phyloP scores from a whole-genome alignment of 2,888 invertebrate species.

The Selenia dentaria region DNA sequence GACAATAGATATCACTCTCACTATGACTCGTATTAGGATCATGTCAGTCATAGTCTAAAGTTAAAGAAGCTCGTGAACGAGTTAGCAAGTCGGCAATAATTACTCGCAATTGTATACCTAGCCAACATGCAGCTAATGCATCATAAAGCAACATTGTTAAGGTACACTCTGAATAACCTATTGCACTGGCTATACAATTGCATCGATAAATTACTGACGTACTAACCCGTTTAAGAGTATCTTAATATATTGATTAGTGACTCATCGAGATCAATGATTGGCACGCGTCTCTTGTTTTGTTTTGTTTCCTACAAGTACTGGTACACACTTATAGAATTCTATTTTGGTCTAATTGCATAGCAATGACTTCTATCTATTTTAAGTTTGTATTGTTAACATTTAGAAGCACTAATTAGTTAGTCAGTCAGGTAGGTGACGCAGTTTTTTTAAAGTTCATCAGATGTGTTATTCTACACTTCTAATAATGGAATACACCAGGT shows the following conservation, averaged over 20 bases:
- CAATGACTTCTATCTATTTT: conserved; percentile 9
- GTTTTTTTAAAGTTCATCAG: neutral
- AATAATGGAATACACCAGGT: neutral
- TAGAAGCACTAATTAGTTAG: neutral
- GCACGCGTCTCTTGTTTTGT: conserved; percentile 6
- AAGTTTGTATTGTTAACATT: neutral
- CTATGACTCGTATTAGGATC: too few relatives aligned
- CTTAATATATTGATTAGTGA: conserved; percentile 5
- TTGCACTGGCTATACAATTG: too few relatives aligned
- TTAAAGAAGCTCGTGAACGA: too few relatives aligned
- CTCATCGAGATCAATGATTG: conserved; percentile 17
- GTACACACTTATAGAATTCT: neutral
- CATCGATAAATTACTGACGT: too few relatives aligned
- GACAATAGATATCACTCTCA: too few relatives aligned
- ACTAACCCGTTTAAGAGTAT: too few relatives aligned
- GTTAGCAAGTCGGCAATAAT: too few relatives aligned
- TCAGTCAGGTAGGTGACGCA: neutral
- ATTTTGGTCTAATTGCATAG: neutral
- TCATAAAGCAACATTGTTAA: too few relatives aligned
- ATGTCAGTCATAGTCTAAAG: too few relatives aligned
- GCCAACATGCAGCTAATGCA: too few relatives aligned
- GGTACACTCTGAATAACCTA: too few relatives aligned
- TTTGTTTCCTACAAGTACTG: neutral
- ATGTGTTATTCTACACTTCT: neutral
- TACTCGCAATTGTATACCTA: too few relatives aligned